A percentile compares a stretch with the other conserved stretches of the same genome.
Conservation (phyloP, 35 echinoderm and acorn worm species). For the Eucidaris tribuloides region DNA sequence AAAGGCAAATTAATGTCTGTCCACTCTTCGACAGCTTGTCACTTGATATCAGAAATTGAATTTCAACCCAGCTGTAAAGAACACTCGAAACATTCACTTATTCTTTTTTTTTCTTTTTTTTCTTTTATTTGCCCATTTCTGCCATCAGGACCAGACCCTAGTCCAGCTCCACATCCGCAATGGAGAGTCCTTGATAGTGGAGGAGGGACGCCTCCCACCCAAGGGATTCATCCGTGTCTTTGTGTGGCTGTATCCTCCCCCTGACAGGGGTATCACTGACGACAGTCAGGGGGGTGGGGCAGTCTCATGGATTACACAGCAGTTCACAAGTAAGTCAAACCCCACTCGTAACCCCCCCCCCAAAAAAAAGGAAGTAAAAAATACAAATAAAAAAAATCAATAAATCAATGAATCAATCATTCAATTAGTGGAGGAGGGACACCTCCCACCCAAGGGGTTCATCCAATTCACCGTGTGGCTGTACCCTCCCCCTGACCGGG, state of each 20-base stretch:
- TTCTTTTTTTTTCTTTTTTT: background rate
- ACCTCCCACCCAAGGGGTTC: slow-evolving; percentile 69
- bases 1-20: no score
- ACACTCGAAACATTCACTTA: no score
- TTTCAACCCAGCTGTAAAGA: no score
- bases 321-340: slow-evolving; percentile 32
- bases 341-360: no score
- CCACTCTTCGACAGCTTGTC: no score
- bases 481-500: slow-evolving; percentile 61
- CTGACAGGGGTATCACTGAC: slow-evolving; percentile 28
- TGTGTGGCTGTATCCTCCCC: slow-evolving; percentile 81
- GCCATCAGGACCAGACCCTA: slow-evolving; percentile 58
- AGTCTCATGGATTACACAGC: slow-evolving; percentile 25
- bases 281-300: background rate
- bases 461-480: slow-evolving; percentile 59
- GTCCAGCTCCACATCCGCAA: slow-evolving; percentile 70
- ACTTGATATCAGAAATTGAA: no score
- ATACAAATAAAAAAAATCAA: no score
- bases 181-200: slow-evolving; percentile 77
- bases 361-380: no score
- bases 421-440: slow-evolving; percentile 68
- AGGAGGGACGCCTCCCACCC: slow-evolving; percentile 73
- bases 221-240: slow-evolving; percentile 70
- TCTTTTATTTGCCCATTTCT: background rate
- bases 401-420: no score